phyloP scores from a whole-genome alignment of 2,797 vertebrate species.

The Nannoperca obscura region DNA sequence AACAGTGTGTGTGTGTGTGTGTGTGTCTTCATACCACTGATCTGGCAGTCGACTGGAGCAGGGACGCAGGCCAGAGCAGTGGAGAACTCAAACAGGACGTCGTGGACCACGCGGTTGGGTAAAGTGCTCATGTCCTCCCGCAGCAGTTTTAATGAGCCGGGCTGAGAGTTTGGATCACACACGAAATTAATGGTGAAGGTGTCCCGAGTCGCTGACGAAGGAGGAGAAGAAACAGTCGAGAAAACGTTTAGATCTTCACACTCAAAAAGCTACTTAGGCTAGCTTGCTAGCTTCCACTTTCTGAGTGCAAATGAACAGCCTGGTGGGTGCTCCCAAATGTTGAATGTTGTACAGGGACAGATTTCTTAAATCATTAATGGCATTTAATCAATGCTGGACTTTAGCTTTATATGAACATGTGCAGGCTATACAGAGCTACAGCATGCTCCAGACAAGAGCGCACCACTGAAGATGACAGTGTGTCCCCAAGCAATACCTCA shows the following conservation, averaged over 20 bases:
- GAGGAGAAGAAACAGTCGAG: background rate
- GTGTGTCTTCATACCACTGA: slow-evolving; percentile 84
- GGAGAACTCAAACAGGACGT: slow-evolving; percentile 91
- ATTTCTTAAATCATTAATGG: too few species aligned
- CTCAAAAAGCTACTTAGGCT: too few species aligned
- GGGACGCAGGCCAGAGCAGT: slow-evolving; percentile 92
- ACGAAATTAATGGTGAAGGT: slow-evolving; percentile 90
- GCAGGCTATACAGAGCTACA: too few species aligned
- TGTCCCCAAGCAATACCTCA: too few species aligned
- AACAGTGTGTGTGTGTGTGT: background rate
- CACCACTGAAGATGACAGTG: too few species aligned
- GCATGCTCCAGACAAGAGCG: too few species aligned
- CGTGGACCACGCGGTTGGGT: slow-evolving; percentile 68
- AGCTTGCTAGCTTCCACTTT: too few species aligned
- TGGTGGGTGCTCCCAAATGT: too few species aligned
- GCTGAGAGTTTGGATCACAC: slow-evolving; percentile 86
- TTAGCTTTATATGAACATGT: too few species aligned
- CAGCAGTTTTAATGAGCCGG: slow-evolving; percentile 83
- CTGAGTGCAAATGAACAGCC: too few species aligned
- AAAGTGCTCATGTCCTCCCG: slow-evolving; percentile 86
- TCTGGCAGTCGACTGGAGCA: slow-evolving; percentile 91
- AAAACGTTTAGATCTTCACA: background rate
- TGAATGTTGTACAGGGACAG: too few species aligned
- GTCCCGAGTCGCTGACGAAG: slow-evolving; percentile 82
- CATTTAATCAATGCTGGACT: too few species aligned